Evolutionary conservation across 2,113 vertebrate species (phyloP).

Genomic region (Cyprinodon tularosa): DNA sequence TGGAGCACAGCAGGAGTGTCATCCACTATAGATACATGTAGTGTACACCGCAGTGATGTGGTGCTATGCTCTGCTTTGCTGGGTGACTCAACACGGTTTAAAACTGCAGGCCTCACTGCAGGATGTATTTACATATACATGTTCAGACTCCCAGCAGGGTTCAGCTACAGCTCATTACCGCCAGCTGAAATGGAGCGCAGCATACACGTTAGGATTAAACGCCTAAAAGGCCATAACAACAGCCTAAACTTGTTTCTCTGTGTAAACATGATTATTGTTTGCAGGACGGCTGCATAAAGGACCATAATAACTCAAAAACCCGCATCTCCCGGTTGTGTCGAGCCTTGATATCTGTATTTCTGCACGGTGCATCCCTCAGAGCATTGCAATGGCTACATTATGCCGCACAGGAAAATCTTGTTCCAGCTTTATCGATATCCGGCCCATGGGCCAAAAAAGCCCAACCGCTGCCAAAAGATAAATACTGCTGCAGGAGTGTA

Average conservation of each 20-base stretch:
- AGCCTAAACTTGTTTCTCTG: conserved; percentile 20
- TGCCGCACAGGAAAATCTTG: conserved; percentile 52
- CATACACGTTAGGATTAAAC: conserved; percentile 60
- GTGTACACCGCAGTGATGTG: conserved; percentile 30
- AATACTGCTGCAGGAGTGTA: conserved; percentile 57
- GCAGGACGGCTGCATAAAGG: conserved; percentile 5
- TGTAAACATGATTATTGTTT: neutral
- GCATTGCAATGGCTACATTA: conserved; percentile 59
- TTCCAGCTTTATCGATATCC: conserved; percentile 72
- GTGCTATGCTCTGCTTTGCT: conserved; percentile 43
- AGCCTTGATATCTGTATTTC: conserved; percentile 62
- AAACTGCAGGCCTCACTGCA: conserved; percentile 49
- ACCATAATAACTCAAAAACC: conserved; percentile 16
- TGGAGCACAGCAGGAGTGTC: conserved; percentile 32
- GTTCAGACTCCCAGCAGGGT: conserved; percentile 38
- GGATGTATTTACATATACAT: conserved; percentile 34
- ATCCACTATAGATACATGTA: conserved; percentile 22
- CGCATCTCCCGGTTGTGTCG: conserved; percentile 29
- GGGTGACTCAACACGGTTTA: conserved; percentile 52
- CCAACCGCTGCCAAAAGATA: conserved; percentile 43
- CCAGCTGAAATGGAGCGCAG: conserved; percentile 48
- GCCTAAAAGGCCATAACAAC: conserved; percentile 57
- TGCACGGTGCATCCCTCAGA: conserved; percentile 50
- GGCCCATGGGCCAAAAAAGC: conserved; percentile 43
- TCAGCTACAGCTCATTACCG: conserved; percentile 63